These are phyloP conservation scores for Tichodroma muraria DNA, from an alignment of 2,113 vertebrate species.

Conservation along the genomic window DNA sequence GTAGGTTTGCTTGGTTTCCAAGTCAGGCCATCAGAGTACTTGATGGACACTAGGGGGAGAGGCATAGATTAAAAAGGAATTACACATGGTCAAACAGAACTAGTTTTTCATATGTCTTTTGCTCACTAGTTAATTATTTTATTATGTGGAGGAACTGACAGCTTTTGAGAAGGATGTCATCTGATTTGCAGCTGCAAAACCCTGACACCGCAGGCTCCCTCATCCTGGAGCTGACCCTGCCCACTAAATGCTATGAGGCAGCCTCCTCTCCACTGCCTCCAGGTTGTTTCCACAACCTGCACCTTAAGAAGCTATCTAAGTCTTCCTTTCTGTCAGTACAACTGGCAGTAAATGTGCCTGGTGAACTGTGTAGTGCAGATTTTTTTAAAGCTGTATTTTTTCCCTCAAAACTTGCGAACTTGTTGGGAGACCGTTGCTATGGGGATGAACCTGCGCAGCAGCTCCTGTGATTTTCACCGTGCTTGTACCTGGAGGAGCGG, in stretches of 20 bases:
- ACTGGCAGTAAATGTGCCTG: background rate
- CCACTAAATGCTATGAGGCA: background rate
- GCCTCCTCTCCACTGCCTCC: background rate
- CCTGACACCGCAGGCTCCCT: rapidly evolving
- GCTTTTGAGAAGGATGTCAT: background rate
- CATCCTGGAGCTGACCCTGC: background rate
- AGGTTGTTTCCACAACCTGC: background rate
- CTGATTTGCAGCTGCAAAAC: background rate
- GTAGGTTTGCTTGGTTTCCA: background rate
- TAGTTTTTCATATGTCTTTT: background rate
- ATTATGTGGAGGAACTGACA: background rate
- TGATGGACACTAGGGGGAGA: background rate
- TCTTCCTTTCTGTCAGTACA: background rate
- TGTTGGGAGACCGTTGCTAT: background rate
- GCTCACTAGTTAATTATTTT: background rate
- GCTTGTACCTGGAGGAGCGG: background rate
- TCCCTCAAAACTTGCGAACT: background rate
- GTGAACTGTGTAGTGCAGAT: background rate
- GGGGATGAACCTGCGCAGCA: background rate
- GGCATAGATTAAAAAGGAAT: background rate
- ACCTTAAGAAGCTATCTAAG: background rate
- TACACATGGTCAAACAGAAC: background rate
- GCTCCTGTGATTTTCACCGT: background rate
- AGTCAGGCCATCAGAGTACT: background rate
- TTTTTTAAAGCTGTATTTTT: background rate